Percentiles rank a stretch among this genome's conserved stretches.
Conservation (phyloP, 2,888 invertebrate species). For the Xylophagus ater region DNA sequence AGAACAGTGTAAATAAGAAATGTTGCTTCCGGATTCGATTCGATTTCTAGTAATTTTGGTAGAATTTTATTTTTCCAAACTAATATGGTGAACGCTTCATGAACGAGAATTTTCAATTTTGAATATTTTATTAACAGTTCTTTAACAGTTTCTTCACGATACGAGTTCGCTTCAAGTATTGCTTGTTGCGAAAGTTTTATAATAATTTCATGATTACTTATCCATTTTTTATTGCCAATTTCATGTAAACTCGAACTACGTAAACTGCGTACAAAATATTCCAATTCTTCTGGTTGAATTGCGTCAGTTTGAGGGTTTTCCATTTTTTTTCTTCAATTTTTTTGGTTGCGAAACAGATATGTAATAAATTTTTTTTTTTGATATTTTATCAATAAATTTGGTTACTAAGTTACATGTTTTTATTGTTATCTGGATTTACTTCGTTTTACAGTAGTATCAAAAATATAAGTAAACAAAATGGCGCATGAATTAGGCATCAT, state of each 20-base stretch:
- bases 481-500: too few relatives aligned
- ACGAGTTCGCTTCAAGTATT: constrained; percentile 62
- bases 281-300: constrained; percentile 57
- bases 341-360: too few relatives aligned
- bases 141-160: constrained; percentile 75
- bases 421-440: too few relatives aligned
- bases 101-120: constrained; percentile 52
- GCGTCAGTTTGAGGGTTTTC: too few relatives aligned
- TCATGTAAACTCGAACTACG: constrained; percentile 51
- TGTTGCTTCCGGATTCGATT: constrained; percentile 54
- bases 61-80: constrained; percentile 78
- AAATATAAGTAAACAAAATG: too few relatives aligned
- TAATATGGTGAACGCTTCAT: constrained; percentile 71
- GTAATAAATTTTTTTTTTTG: too few relatives aligned
- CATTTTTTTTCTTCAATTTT: too few relatives aligned
- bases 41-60: constrained; percentile 58
- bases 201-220: constrained; percentile 69
- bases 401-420: too few relatives aligned
- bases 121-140: constrained; percentile 54
- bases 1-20: constrained; percentile 69
- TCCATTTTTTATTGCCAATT: constrained; percentile 65
- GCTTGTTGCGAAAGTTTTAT: constrained; percentile 84
- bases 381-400: too few relatives aligned
- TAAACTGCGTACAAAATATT: constrained; percentile 62
- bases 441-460: too few relatives aligned